Evolutionary conservation across 2,797 vertebrate genomes (phyloP).

Genomic region (Phyllotis vaccarum): DNA sequence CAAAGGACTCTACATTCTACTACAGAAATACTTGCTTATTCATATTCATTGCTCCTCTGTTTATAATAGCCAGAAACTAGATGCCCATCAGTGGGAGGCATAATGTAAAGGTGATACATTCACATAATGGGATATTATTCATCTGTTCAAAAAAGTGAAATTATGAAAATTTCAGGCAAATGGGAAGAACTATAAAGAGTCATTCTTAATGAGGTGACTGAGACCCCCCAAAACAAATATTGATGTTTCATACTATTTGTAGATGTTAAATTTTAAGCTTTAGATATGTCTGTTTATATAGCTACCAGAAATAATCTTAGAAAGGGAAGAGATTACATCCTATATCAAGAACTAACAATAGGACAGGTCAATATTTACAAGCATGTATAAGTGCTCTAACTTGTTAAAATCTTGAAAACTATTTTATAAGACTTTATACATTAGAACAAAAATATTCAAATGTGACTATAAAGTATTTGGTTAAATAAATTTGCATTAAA

Average conservation of each 20-base stretch:
- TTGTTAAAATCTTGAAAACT: slow-evolving; percentile 20
- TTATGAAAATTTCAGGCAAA: not conserved
- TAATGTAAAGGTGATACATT: not conserved
- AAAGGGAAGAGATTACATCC: not conserved
- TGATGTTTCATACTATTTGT: not conserved
- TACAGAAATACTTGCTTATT: not conserved
- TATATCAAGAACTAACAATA: not conserved
- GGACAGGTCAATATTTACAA: not conserved
- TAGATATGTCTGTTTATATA: not conserved
- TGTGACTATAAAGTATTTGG: not conserved
- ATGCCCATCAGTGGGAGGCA: no score
- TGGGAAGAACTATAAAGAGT: not conserved
- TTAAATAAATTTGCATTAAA: not conserved
- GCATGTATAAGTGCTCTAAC: not conserved
- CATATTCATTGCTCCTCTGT: not conserved
- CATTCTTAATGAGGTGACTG: not conserved
- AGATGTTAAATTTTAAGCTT: not conserved
- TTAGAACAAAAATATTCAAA: slow-evolving; percentile 6
- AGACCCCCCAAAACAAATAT: not conserved
- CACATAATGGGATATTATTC: not conserved
- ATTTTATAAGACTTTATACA: not conserved
- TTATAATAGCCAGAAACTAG: not conserved
- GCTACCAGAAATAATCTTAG: not conserved
- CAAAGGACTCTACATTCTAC: not conserved
- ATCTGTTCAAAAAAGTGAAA: not conserved